Percentiles rank a stretch among this genome's conserved stretches.
These are phyloP conservation scores for Phaetusa simplex DNA, from an alignment of 2,113 vertebrate genomes.

Conservation along the genomic window DNA sequence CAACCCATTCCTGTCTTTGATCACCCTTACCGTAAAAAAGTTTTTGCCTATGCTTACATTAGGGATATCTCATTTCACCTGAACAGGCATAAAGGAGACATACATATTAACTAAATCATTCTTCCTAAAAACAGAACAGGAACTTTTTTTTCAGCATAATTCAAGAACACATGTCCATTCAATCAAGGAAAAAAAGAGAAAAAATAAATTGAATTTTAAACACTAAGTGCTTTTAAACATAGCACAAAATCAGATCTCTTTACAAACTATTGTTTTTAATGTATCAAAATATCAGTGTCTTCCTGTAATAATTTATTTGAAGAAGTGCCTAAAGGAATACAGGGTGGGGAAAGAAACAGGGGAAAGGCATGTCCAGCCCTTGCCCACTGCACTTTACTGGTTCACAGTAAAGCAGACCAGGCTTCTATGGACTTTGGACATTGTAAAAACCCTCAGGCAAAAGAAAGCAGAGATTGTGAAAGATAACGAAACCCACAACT, in stretches of 20 bases:
- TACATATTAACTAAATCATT: neutral
- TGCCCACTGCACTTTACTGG: neutral
- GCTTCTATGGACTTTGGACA: neutral
- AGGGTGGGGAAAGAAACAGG: neutral
- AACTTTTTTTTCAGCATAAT: neutral
- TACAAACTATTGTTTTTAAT: neutral
- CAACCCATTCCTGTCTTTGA: neutral
- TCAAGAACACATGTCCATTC: neutral
- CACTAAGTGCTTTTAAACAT: neutral
- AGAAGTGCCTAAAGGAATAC: neutral
- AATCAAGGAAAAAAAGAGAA: neutral
- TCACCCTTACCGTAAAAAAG: neutral
- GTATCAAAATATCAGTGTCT: neutral
- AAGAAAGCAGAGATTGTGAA: neutral
- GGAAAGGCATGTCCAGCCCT: neutral
- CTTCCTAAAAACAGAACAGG: neutral
- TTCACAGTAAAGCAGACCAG: neutral
- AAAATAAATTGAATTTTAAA: neutral
- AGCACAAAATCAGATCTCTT: neutral
- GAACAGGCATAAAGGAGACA: neutral
- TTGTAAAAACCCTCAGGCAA: neutral
- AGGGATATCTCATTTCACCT: neutral
- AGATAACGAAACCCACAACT: neutral
- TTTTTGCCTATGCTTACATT: neutral
- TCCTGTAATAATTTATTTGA: neutral